These are phyloP conservation scores for Siniperca undulata DNA, from an alignment of 2,797 vertebrate genomes.

Conservation along the genomic window DNA sequence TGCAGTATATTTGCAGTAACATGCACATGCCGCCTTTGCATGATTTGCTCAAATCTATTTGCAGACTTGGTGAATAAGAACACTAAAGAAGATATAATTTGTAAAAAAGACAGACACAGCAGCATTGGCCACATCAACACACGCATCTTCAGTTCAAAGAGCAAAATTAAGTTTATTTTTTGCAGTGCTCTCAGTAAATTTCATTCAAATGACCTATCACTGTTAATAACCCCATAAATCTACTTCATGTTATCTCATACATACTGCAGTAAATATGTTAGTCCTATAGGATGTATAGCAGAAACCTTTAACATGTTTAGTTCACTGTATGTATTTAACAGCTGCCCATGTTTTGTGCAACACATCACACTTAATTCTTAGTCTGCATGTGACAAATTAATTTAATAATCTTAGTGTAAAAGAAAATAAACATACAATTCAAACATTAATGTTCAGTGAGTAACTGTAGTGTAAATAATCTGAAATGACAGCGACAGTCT, in stretches of 20 bases:
- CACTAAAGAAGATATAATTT: not conserved
- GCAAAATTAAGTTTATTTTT: constrained; percentile 50
- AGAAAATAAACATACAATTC: not conserved
- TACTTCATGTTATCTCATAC: constrained; percentile 26
- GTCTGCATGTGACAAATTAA: constrained; percentile 4
- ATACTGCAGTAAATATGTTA: constrained; percentile 29
- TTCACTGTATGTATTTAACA: constrained; percentile 28
- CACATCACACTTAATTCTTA: not conserved
- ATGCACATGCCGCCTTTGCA: not conserved
- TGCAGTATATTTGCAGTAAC: not conserved
- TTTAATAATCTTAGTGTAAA: constrained; percentile 32
- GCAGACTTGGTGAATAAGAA: not conserved
- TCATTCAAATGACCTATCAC: constrained; percentile 14
- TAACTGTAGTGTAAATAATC: not conserved
- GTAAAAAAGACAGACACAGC: not conserved
- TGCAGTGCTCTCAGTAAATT: constrained; percentile 40
- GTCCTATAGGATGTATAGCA: constrained; percentile 16
- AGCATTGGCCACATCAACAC: not conserved
- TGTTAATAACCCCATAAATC: constrained; percentile 25
- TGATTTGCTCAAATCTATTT: not conserved
- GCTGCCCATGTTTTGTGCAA: constrained; percentile 38
- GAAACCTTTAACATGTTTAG: not conserved
- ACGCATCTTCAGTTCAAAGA: constrained; percentile 34
- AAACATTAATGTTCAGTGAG: not conserved
- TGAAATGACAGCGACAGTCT: not conserved